Conservation (phyloP, 2,888 invertebrate genomes). For the Aricia artaxerxes region DNA sequence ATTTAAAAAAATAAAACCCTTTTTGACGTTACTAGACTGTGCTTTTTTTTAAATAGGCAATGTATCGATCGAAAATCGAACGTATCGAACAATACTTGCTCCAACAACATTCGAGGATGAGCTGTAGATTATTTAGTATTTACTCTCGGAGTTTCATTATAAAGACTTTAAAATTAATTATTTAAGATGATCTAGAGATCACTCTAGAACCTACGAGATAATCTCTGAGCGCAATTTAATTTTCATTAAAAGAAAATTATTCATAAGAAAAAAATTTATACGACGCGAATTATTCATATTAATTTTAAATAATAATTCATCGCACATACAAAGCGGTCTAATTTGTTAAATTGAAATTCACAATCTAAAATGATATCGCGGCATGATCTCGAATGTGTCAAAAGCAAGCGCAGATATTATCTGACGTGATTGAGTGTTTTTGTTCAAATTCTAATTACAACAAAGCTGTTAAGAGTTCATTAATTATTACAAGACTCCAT, state of each 20-base stretch:
- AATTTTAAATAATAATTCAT: not conserved
- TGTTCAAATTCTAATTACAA: conserved; percentile 56
- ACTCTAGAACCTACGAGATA: not conserved
- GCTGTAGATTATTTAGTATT: too few relatives aligned
- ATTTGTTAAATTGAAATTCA: conserved; percentile 15
- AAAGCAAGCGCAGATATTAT: conserved; percentile 54
- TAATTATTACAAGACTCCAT: conserved; percentile 37
- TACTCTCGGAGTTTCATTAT: too few relatives aligned
- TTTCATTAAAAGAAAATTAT: not conserved
- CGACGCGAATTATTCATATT: not conserved
- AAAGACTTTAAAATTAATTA: too few relatives aligned
- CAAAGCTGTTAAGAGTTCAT: conserved; percentile 50
- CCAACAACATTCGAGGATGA: too few relatives aligned
- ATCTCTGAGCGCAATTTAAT: not conserved
- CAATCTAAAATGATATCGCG: conserved; percentile 17
- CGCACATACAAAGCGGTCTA: not conserved
- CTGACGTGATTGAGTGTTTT: conserved; percentile 62
- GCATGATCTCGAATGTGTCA: conserved; percentile 27
- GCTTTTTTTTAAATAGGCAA: too few relatives aligned
- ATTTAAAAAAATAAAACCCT: too few relatives aligned
- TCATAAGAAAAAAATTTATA: not conserved
- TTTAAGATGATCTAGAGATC: too few relatives aligned
- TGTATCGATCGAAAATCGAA: too few relatives aligned
- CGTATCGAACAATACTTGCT: too few relatives aligned
- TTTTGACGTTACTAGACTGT: too few relatives aligned